Conservation (phyloP, 1,140 invertebrate genomes). For the Tetramorium simillimum region DNA sequence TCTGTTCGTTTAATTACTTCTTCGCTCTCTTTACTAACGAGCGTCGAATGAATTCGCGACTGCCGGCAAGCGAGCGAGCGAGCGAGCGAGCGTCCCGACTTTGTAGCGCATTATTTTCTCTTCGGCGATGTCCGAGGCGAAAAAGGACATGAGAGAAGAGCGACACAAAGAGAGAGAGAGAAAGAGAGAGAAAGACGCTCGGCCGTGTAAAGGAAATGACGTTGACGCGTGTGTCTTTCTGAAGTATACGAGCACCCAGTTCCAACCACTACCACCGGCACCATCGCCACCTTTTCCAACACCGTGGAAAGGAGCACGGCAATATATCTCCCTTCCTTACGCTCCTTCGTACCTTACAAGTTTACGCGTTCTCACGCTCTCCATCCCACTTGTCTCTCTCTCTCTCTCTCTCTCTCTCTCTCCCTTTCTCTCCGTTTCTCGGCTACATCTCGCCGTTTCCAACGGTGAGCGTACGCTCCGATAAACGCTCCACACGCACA, state of each 20-base stretch:
- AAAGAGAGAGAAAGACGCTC: slow-evolving; percentile 34
- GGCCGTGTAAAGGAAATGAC: slow-evolving; percentile 74
- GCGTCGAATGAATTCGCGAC: slow-evolving; percentile 34
- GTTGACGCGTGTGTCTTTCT: slow-evolving; percentile 73
- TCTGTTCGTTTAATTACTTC: slow-evolving; percentile 10
- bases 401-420: slow-evolving; percentile 42
- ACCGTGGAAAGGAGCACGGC: slow-evolving; percentile 59
- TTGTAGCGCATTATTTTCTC: slow-evolving; percentile 54
- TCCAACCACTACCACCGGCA: slow-evolving; percentile 15
- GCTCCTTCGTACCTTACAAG: slow-evolving; percentile 72
- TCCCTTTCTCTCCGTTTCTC: not conserved
- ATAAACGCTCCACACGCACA: slow-evolving; percentile 59
- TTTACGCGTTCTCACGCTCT: slow-evolving; percentile 83
- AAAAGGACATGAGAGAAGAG: slow-evolving; percentile 32
- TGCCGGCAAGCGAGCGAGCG: not conserved
- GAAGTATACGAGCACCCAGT: slow-evolving; percentile 41
- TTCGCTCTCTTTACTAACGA: slow-evolving; percentile 40
- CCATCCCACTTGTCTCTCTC: slow-evolving; percentile 70
- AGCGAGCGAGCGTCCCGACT: not conserved
- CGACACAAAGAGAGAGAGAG: not conserved
- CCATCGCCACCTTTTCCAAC: slow-evolving; percentile 60
- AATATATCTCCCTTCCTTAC: slow-evolving; percentile 55
- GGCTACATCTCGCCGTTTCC: slow-evolving; percentile 53
- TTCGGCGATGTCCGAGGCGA: slow-evolving; percentile 28
- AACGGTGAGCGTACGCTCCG: slow-evolving; percentile 52